These are phyloP conservation scores for Cephus sareptanus DNA, from an alignment of 2,888 invertebrate genomes.

Conservation along the genomic window DNA sequence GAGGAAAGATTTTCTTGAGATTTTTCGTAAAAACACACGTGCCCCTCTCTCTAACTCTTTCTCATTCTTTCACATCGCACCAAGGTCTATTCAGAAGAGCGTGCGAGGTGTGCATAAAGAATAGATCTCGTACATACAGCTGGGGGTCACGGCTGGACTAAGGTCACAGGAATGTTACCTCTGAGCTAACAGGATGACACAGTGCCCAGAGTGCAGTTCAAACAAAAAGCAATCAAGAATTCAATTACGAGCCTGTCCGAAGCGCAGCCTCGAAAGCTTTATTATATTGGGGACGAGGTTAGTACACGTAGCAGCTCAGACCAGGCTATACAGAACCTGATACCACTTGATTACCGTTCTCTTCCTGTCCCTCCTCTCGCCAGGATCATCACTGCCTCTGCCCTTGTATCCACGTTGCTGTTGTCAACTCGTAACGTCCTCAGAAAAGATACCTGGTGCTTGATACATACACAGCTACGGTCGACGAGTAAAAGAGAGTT, in stretches of 20 bases:
- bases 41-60: background rate
- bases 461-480: background rate
- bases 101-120: background rate
- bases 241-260: constrained; percentile 24
- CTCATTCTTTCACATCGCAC: background rate
- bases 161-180: constrained; percentile 18
- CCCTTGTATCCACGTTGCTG: background rate
- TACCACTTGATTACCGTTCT: background rate
- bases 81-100: background rate
- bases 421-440: background rate
- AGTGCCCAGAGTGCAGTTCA: constrained; percentile 23
- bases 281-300: constrained; percentile 19
- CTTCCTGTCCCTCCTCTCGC: background rate
- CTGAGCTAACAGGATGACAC: constrained; percentile 23
- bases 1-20: background rate
- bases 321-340: background rate
- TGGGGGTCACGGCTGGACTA: constrained; percentile 4
- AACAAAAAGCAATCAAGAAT: constrained; percentile 33
- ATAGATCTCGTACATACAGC: background rate
- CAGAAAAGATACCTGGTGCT: background rate
- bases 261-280: background rate
- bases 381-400: background rate
- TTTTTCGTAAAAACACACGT: background rate
- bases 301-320: background rate
- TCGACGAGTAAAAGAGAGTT: background rate